These are phyloP conservation scores for Anthoptus insignis DNA, from an alignment of 2,888 invertebrate species.

Conservation along the genomic window DNA sequence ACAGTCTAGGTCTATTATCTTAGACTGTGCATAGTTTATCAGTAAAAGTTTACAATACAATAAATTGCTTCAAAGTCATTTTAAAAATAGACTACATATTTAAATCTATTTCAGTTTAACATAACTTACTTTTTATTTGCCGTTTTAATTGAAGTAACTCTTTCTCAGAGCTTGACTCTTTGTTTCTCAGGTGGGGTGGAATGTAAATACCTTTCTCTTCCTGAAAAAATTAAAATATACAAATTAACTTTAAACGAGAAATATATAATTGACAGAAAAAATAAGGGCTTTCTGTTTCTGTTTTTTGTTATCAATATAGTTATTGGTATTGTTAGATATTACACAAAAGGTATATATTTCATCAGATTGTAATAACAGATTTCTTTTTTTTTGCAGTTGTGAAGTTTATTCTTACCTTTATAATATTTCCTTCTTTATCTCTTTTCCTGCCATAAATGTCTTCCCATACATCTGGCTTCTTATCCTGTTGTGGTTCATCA, in stretches of 20 bases:
- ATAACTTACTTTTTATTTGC: constrained; percentile 92
- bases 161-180: constrained; percentile 83
- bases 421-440: constrained; percentile 93
- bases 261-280: no score
- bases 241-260: no score
- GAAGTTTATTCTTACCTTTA: constrained; percentile 80
- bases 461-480: constrained; percentile 89
- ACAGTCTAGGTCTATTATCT: no score
- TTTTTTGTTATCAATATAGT: no score
- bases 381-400: constrained; percentile 8
- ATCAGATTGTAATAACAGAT: no score
- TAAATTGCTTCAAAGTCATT: no score
- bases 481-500: constrained; percentile 48
- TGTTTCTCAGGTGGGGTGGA: constrained; percentile 93
- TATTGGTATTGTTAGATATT: no score
- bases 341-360: no score
- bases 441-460: constrained; percentile 97
- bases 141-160: constrained; percentile 90
- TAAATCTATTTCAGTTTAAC: not conserved
- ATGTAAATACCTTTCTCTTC: constrained; percentile 90
- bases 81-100: no score
- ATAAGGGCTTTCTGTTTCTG: no score
- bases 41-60: no score
- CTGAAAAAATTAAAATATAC: constrained; percentile 54
- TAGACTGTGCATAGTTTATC: no score